These are phyloP conservation scores for Oreochromis mossambicus DNA, from an alignment of 2,797 vertebrate genomes.

Conservation along the genomic window DNA sequence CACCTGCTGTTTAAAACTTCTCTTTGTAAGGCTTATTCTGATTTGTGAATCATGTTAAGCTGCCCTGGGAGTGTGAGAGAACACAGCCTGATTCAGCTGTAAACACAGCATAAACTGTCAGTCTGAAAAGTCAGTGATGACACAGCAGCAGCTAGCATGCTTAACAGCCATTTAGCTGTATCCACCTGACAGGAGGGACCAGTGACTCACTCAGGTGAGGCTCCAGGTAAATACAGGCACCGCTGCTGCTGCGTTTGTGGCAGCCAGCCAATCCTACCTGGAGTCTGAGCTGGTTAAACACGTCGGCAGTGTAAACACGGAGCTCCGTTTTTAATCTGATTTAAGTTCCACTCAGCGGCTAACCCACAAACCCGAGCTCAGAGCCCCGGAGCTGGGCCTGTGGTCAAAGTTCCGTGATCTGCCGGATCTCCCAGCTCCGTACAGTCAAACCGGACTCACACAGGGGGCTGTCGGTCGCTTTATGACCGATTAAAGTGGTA, in stretches of 20 bases:
- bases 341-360: not conserved
- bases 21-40: not conserved
- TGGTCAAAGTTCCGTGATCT: not conserved
- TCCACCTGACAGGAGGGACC: not conserved
- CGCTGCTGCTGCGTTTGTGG: not conserved
- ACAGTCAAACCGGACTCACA: not conserved
- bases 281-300: not conserved
- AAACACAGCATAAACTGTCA: not conserved
- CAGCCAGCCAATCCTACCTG: not conserved
- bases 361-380: not conserved
- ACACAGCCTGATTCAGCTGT: not conserved
- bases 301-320: not conserved
- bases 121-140: not conserved
- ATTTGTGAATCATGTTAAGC: not conserved
- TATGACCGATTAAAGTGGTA: not conserved
- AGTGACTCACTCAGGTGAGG: not conserved
- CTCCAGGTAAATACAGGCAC: not conserved
- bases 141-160: not conserved
- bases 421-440: accelerated
- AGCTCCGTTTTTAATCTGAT: not conserved
- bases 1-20: not conserved
- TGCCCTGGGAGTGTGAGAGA: not conserved
- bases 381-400: not conserved
- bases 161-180: not conserved
- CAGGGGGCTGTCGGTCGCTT: not conserved